These are phyloP conservation scores for Stegastes partitus DNA, from an alignment of 2,113 vertebrate genomes.

Conservation along the genomic window DNA sequence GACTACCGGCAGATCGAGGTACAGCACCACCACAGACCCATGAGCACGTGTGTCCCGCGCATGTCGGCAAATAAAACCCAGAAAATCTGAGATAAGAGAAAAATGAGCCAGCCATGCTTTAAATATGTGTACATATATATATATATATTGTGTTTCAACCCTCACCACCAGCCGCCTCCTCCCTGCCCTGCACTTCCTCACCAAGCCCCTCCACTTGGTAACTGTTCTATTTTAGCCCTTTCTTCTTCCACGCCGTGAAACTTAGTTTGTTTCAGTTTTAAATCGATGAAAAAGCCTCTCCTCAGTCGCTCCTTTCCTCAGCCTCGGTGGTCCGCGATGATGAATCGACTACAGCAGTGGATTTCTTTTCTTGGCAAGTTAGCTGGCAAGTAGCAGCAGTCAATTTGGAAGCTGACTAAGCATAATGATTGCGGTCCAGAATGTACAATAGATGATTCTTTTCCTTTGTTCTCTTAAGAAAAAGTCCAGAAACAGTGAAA, in stretches of 20 bases:
- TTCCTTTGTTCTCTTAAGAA: neutral
- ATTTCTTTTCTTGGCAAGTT: no score
- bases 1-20: conserved; percentile 99
- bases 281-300: neutral
- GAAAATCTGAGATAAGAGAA: no score
- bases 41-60: neutral
- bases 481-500: no score
- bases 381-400: neutral
- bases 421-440: neutral
- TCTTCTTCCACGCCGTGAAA: neutral
- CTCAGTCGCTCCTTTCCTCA: neutral
- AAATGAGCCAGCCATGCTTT: neutral
- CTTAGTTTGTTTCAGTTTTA: neutral
- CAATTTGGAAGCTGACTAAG: conserved; percentile 13
- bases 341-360: neutral
- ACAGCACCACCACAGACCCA: conserved; percentile 23
- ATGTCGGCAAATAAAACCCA: neutral
- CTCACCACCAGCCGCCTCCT: conserved; percentile 14
- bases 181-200: conserved; percentile 43
- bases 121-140: no score
- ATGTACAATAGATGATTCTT: neutral
- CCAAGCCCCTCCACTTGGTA: neutral
- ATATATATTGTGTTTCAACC: conserved; percentile 20
- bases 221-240: neutral
- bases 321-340: neutral